These are phyloP conservation scores for Beris morrisii DNA, from an alignment of 2,888 invertebrate genomes.

Conservation along the genomic window DNA sequence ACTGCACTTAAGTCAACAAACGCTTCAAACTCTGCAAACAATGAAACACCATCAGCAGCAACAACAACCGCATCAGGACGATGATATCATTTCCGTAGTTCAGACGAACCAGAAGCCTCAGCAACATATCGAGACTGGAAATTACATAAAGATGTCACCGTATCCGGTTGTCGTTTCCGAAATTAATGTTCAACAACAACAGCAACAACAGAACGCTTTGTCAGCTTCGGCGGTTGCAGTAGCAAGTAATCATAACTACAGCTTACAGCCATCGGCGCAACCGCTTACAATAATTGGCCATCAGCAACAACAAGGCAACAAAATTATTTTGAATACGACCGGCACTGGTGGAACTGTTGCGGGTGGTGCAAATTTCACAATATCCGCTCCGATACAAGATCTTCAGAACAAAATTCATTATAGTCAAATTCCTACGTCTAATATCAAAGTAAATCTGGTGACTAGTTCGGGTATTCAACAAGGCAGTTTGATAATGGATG, in stretches of 20 bases:
- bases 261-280: slow-evolving; percentile 53
- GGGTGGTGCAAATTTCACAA: slow-evolving; percentile 47
- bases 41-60: slow-evolving; percentile 48
- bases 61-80: slow-evolving; percentile 47
- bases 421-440: slow-evolving; percentile 51
- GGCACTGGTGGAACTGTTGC: slow-evolving; percentile 38
- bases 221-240: slow-evolving; percentile 49
- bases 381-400: slow-evolving; percentile 50
- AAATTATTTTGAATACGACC: slow-evolving; percentile 51
- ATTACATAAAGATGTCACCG: slow-evolving; percentile 53
- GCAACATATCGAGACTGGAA: slow-evolving; percentile 48
- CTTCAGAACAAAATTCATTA: slow-evolving; percentile 52
- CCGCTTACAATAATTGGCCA: slow-evolving; percentile 51
- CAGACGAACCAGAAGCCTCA: slow-evolving; percentile 36
- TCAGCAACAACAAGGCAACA: slow-evolving; percentile 48
- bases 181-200: slow-evolving; percentile 44
- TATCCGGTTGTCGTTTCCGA: slow-evolving; percentile 53
- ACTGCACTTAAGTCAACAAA: slow-evolving; percentile 5
- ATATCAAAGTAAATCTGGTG: slow-evolving; percentile 55
- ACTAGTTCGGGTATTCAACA: slow-evolving; percentile 46
- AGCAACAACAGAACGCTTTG: slow-evolving; percentile 43
- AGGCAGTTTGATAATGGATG: slow-evolving; percentile 44
- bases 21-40: slow-evolving; percentile 15
- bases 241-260: slow-evolving; percentile 54
- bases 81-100: slow-evolving; percentile 41